Conservation (phyloP, 2,113 vertebrate species). For the Crotalus helleri region DNA sequence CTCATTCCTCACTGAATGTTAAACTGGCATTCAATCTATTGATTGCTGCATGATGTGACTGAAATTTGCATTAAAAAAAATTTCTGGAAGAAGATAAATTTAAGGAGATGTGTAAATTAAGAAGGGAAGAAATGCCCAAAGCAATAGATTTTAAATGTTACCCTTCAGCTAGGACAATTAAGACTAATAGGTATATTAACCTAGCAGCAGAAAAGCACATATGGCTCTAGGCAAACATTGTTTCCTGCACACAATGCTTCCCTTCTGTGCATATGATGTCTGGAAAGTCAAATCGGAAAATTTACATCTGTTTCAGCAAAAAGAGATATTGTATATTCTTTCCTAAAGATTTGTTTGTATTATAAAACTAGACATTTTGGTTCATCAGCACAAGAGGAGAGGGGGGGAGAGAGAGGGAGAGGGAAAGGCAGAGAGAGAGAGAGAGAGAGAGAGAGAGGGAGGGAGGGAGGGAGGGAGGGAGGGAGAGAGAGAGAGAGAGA, state of each 20-base stretch:
- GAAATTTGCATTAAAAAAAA: slow-evolving; percentile 50
- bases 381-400: not conserved
- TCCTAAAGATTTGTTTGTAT: slow-evolving; percentile 23
- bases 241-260: slow-evolving; percentile 36
- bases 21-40: slow-evolving; percentile 58
- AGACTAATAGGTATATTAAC: slow-evolving; percentile 62
- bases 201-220: slow-evolving; percentile 50
- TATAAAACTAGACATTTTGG: not conserved
- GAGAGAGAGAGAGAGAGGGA: not conserved
- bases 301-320: slow-evolving; percentile 48
- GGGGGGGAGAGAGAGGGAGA: accelerated
- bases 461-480: accelerated
- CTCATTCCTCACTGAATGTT: slow-evolving; percentile 54
- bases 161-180: slow-evolving; percentile 59
- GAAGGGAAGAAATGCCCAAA: slow-evolving; percentile 55
- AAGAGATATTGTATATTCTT: slow-evolving; percentile 33
- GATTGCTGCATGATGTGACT: slow-evolving; percentile 55
- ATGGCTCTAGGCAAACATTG: slow-evolving; percentile 46
- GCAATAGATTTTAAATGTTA: slow-evolving; percentile 49
- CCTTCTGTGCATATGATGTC: slow-evolving; percentile 31
- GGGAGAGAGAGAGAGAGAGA: too few relatives aligned
- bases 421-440: not conserved
- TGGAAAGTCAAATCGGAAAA: slow-evolving; percentile 48
- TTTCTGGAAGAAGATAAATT: slow-evolving; percentile 28
- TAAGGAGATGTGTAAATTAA: slow-evolving; percentile 43